Evolutionary conservation across 2,113 vertebrate genomes (phyloP).

Genomic region (Hypocryptadius cinnamomeus): DNA sequence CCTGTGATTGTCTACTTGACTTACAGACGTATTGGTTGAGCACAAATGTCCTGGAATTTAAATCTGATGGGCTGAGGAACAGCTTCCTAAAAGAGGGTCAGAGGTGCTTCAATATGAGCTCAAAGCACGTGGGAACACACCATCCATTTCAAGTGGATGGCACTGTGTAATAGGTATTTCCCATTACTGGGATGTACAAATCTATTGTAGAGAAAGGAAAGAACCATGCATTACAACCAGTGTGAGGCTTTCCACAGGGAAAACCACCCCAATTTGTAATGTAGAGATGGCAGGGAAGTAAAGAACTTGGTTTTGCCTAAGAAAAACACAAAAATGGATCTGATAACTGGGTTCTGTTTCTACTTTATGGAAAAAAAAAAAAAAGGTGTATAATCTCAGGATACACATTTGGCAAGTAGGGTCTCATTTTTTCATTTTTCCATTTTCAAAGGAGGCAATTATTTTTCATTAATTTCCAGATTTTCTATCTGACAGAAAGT

Average conservation of each 20-base stretch:
- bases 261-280: background rate
- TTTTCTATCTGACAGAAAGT: background rate
- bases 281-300: background rate
- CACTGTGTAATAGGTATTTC: background rate
- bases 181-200: background rate
- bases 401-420: background rate
- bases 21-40: background rate
- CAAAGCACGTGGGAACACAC: background rate
- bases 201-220: background rate
- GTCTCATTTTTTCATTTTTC: conserved; percentile 76
- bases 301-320: background rate
- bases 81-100: background rate
- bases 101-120: background rate
- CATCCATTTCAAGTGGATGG: background rate
- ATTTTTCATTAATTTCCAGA: conserved; percentile 12
- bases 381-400: background rate
- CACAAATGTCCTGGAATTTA: background rate
- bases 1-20: background rate
- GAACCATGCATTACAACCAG: background rate
- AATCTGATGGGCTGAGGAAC: background rate
- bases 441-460: conserved; percentile 50
- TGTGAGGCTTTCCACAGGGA: background rate
- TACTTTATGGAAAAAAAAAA: background rate
- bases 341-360: background rate
- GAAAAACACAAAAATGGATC: background rate